Base-by-base conservation (phyloP, 2,113 vertebrate genomes). In the Nesoenas mayeri region DNA sequence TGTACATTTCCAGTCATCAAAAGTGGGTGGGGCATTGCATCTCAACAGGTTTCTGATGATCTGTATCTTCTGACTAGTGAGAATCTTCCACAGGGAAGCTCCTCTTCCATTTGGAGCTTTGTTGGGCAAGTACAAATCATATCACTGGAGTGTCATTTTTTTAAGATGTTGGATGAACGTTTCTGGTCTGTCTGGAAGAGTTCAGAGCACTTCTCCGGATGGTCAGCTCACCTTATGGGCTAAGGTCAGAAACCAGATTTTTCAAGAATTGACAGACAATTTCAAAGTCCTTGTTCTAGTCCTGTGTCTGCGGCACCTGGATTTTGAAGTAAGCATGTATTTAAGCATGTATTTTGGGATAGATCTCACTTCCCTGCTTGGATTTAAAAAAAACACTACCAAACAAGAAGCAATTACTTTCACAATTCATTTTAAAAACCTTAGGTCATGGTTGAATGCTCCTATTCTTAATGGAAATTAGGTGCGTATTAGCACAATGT, bases 91-190 rank as follows among this genome's bases (percentile, higher is more conserved):
- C 48, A 78, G n/a, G 32, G 29, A 91, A 66, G 24, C 2, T 74
- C 14, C 5, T 70, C 20, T 74, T 88, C 44, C 17, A 17, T 56
- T 69, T 86, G 56, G 56, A 73, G 11, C 4, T 91, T 69, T 66
- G 17, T 53, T 48, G 26, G 90, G 42, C 28, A 60, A 73, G 15
- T 70, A 32, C 0, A 5, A 85, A 36, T 57, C 34, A 36, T 48
- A 25, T 6, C 2, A 0, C 24, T 74, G 22, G 11, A 47, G 31
- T 83, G 40, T 32, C 38, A n/a, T 22, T 58, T 84, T 58, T 79
- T 21, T 22, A 77, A 57, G 38, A 85, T 1, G 0, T 28, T 77
- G 10, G 26, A 14, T 65, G 36, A 80, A 53, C 0, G 0, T 53
- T 78, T 90, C 15, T 48, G 70, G 18, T 56, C 36, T 87, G 13